These are phyloP conservation scores for Globodera rostochiensis DNA, from an alignment of 1,140 invertebrate genomes.

Conservation along the genomic window DNA sequence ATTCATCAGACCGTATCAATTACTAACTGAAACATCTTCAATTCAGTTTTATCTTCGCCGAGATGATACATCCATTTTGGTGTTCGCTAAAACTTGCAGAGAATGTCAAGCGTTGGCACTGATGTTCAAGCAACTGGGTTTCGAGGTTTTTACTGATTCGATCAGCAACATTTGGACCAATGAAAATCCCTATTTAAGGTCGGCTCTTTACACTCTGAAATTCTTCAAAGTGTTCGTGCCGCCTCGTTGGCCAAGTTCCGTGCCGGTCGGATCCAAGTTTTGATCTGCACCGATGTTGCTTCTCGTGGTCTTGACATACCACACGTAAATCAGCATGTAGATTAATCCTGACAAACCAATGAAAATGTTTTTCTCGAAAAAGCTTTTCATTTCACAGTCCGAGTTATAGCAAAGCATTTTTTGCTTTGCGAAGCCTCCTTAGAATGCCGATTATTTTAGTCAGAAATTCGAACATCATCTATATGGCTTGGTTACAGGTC, in stretches of 20 bases:
- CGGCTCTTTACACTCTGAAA: constrained; percentile 57
- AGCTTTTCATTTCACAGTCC: too few species aligned
- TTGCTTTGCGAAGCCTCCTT: background rate
- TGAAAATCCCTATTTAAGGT: constrained; percentile 36
- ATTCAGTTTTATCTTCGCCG: constrained; percentile 31
- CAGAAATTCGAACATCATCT: background rate
- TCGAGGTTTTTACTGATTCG: constrained; percentile 44
- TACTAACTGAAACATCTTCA: background rate
- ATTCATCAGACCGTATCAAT: background rate
- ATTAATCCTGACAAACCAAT: too few species aligned
- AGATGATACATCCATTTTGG: constrained; percentile 51
- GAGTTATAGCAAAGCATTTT: too few species aligned
- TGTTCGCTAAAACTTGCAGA: constrained; percentile 61
- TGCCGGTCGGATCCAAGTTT: constrained; percentile 45
- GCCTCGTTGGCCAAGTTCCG: constrained; percentile 41
- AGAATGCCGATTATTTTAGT: background rate
- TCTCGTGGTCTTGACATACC: constrained; percentile 67
- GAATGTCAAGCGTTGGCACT: constrained; percentile 63
- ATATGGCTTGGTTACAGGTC: constrained; percentile 45
- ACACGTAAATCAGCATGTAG: constrained; percentile 44
- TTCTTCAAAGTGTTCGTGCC: constrained; percentile 44
- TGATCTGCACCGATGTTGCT: constrained; percentile 55
- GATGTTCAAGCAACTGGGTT: constrained; percentile 61
- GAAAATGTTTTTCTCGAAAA: too few species aligned
- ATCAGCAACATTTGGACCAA: background rate